Percentiles rank a stretch among this genome's conserved stretches.
phyloP scores from a whole-genome alignment of 1,140 invertebrate genomes.

The Cepaea nemoralis region DNA sequence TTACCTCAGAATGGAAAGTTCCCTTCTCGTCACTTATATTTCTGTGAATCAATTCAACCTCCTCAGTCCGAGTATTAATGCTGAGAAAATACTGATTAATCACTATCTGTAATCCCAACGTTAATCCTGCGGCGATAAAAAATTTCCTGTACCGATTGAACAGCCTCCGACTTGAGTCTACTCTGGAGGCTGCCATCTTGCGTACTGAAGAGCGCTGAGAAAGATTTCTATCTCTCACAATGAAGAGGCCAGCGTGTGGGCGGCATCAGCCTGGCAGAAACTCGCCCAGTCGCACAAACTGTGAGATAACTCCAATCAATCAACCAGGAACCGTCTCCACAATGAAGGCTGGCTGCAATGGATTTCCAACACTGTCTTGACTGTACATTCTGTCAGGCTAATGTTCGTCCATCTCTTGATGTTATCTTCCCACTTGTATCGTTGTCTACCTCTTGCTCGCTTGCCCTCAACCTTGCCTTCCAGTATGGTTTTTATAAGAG shows the following conservation, averaged over 20 bases:
- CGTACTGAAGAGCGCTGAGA: neutral
- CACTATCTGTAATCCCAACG: slow-evolving; percentile 27
- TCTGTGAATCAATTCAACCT: neutral
- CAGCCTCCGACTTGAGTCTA: slow-evolving; percentile 20
- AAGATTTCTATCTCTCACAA: neutral
- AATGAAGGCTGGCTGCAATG: too few relatives aligned
- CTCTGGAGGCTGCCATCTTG: slow-evolving; percentile 37
- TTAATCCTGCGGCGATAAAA: slow-evolving; percentile 31
- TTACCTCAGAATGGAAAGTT: neutral
- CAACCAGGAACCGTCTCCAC: too few relatives aligned
- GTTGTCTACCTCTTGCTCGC: too few relatives aligned
- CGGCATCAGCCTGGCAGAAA: neutral
- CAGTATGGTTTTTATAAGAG: too few relatives aligned
- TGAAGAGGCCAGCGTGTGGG: slow-evolving; percentile 1
- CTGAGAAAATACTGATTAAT: slow-evolving; percentile 27
- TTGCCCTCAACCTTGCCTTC: too few relatives aligned
- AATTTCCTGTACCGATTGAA: slow-evolving; percentile 27
- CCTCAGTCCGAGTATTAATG: slow-evolving; percentile 16
- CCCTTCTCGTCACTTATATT: neutral
- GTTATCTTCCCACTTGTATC: too few relatives aligned
- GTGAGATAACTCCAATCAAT: slow-evolving; percentile 9
- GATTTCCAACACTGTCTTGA: too few relatives aligned
- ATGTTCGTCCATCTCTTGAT: too few relatives aligned
- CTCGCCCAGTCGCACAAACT: neutral
- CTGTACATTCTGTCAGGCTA: too few relatives aligned